Percentiles rank a stretch among this genome's conserved stretches.
Conservation (phyloP, 2,888 invertebrate genomes). For the Tortricodes alternella region DNA sequence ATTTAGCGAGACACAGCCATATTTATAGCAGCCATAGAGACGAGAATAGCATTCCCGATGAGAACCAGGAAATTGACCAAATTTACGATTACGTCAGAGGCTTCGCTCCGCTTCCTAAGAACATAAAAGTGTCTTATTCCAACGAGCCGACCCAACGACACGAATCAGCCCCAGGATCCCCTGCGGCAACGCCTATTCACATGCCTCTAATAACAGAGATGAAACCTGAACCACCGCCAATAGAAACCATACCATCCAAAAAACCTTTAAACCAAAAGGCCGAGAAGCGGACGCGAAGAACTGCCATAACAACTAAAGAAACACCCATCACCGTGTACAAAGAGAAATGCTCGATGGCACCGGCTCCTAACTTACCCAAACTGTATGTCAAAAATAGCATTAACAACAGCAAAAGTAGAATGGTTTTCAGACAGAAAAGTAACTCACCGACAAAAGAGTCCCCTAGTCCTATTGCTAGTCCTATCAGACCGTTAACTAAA, state of each 20-base stretch:
- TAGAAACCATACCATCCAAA: conserved; percentile 94
- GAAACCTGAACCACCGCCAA: conserved; percentile 94
- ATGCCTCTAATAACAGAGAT: conserved; percentile 81
- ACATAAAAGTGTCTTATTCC: conserved; percentile 85
- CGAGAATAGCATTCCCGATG: conserved; percentile 87
- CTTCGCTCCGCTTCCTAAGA: conserved; percentile 94
- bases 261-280: conserved; percentile 85
- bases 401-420: conserved; percentile 84
- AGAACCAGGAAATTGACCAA: conserved; percentile 98
- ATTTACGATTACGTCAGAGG: conserved; percentile 98
- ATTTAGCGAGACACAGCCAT: conserved; percentile 76
- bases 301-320: conserved; percentile 83
- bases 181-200: conserved; percentile 80
- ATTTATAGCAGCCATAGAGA: conserved; percentile 84
- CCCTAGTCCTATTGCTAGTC: conserved; percentile 84
- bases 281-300: conserved; percentile 89
- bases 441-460: conserved; percentile 88
- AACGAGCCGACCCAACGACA: conserved; percentile 71
- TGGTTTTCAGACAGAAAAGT: conserved; percentile 87
- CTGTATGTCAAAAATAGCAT: conserved; percentile 90
- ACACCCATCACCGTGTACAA: conserved; percentile 79
- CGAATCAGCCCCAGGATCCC: conserved; percentile 82
- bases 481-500: conserved; percentile 81
- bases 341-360: conserved; percentile 83
- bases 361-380: conserved; percentile 85